Percentiles rank a stretch among this genome's conserved stretches.
These are phyloP conservation scores for Biston betularia DNA, from an alignment of 2,888 invertebrate species.

Conservation along the genomic window DNA sequence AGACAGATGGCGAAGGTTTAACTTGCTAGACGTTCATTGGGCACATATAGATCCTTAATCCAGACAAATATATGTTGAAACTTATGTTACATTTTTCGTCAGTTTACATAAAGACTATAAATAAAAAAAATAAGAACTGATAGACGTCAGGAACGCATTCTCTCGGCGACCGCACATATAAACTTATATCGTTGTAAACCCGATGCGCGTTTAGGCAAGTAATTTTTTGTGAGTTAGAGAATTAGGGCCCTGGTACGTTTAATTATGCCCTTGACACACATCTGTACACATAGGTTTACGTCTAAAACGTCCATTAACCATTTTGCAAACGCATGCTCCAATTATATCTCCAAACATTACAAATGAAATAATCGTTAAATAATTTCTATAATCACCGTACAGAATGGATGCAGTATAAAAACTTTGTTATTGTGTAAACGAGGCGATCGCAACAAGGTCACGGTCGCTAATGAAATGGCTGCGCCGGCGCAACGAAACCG, in stretches of 20 bases:
- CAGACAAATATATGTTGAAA: too few species aligned
- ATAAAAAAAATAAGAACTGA: too few species aligned
- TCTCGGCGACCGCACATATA: too few species aligned
- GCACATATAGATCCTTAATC: too few species aligned
- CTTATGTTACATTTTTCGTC: too few species aligned
- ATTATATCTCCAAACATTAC: slow-evolving; percentile 2
- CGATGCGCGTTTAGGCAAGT: too few species aligned
- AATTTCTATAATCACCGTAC: slow-evolving; percentile 24
- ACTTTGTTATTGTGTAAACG: slow-evolving; percentile 35
- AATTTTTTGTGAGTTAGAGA: too few species aligned
- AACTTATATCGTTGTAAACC: too few species aligned
- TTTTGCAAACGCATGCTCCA: slow-evolving; percentile 1
- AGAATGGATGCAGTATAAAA: slow-evolving; percentile 18
- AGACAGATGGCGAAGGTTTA: too few species aligned
- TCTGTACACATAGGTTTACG: not conserved
- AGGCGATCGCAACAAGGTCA: slow-evolving; percentile 43
- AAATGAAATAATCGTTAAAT: slow-evolving; percentile 26
- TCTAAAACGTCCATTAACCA: not conserved
- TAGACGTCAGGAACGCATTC: too few species aligned
- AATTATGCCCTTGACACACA: not conserved
- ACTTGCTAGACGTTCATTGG: too few species aligned
- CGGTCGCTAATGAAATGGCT: slow-evolving; percentile 36
- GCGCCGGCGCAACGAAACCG: slow-evolving; percentile 26
- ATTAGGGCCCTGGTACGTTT: not conserved
- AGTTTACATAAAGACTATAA: too few species aligned